phyloP scores from a whole-genome alignment of 2,888 invertebrate genomes.

The Cryptus armator region DNA sequence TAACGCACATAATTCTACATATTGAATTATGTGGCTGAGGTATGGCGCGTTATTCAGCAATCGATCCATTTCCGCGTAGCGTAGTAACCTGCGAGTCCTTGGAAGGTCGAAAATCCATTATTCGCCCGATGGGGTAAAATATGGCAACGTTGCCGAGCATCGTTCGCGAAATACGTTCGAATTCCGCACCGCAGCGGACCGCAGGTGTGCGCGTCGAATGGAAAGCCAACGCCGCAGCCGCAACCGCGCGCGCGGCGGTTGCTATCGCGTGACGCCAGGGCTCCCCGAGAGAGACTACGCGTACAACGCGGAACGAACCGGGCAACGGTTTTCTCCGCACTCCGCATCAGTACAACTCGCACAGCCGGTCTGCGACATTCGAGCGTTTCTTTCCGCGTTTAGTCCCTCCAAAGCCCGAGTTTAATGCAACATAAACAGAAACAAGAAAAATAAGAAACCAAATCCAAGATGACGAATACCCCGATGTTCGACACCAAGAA shows the following conservation, averaged over 20 bases:
- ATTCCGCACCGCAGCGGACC: constrained; percentile 82
- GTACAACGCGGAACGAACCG: constrained; percentile 53
- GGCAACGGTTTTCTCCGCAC: constrained; percentile 65
- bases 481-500: constrained; percentile 80
- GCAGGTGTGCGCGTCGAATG: constrained; percentile 60
- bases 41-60: neutral
- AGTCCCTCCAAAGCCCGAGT: neutral
- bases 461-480: neutral
- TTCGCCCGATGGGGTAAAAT: neutral
- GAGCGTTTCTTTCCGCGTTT: constrained; percentile 59
- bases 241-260: constrained; percentile 52
- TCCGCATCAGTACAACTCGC: constrained; percentile 47
- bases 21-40: neutral
- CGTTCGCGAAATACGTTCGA: constrained; percentile 66
- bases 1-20: neutral
- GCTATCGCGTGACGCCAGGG: constrained; percentile 29
- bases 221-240: constrained; percentile 67
- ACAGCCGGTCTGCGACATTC: constrained; percentile 35
- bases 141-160: constrained; percentile 74
- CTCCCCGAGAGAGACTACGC: neutral
- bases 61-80: neutral
- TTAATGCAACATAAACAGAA: neutral
- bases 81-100: neutral
- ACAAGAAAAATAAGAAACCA: neutral
- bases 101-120: neutral